Evolutionary conservation across 1,140 invertebrate genomes (phyloP), one percentile per base, ranked within the genome.

Genomic region (Ostrea denselamellosa): DNA sequence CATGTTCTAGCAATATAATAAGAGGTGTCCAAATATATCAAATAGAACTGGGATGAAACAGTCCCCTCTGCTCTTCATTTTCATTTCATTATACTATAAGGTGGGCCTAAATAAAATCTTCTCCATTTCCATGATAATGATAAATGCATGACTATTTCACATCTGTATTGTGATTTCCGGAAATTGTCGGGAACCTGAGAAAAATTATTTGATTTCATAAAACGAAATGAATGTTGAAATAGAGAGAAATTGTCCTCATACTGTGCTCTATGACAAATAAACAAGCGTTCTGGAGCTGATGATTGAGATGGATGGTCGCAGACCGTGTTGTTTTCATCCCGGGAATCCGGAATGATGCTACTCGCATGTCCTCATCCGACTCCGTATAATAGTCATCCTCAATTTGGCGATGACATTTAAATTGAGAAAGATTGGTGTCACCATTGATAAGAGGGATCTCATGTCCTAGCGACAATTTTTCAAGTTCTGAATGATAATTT

Each of bases 131-230:
- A 71, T 71, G 28, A 71, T 71, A 71, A 71, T 71, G 28, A 71
- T 71, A 71, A 71, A 71, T 71, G 68, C 68, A 71, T 71, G 68
- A 34, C 68, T 5, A 71, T 71, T 71, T 71, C 22, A 34, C 68
- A 71, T 71, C 68, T 71, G 68, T 71, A 71, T 71, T 71, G 68
- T 71, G 22, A 71, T 71, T 71, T 71, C 68, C 22, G 68, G 68
- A 71, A 71, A 71, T 71, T 71, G 68, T 25, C 12, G 68, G 68
- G 68, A 71, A 71, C 68, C 25, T 25, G 68, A 71, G 68, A 71
- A 71, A 71, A 71, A 71, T 71, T 71, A 71, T 71, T 71, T 71
- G 68, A 71, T 71, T 71, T 71, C 68, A 71, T 71, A 71, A 71
- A 71, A 71, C 68, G 68, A 71, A 71, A 71, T 71, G 68, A 71